These are phyloP conservation scores for Incurvaria masculella DNA, from an alignment of 2,888 invertebrate species.

Conservation along the genomic window DNA sequence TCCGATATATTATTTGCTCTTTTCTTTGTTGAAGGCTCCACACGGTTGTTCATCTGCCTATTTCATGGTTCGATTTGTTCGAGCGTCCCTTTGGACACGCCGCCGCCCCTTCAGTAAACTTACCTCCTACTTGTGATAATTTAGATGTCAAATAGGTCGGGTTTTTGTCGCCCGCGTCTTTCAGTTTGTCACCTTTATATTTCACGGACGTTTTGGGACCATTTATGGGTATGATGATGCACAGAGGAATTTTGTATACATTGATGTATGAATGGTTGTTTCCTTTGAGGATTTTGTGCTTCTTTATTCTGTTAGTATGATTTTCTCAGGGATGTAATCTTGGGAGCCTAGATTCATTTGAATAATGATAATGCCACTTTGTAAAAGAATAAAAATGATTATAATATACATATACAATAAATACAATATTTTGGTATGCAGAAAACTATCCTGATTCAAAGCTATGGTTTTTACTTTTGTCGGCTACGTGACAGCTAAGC, in stretches of 20 bases:
- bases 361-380: neutral
- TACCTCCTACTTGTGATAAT: slow-evolving; percentile 45
- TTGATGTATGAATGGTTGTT: slow-evolving; percentile 29
- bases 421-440: no score
- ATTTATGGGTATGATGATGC: slow-evolving; percentile 41
- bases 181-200: slow-evolving; percentile 33
- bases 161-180: slow-evolving; percentile 28
- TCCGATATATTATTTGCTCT: slow-evolving; percentile 53
- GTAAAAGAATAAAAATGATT: neutral
- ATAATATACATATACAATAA: no score
- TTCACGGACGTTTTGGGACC: slow-evolving; percentile 52
- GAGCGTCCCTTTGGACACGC: slow-evolving; percentile 21
- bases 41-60: slow-evolving; percentile 41
- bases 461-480: no score
- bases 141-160: slow-evolving; percentile 52
- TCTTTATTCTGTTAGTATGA: no score
- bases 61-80: slow-evolving; percentile 37
- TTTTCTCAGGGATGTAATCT: no score
- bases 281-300: no score
- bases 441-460: no score
- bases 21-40: slow-evolving; percentile 38
- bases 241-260: slow-evolving; percentile 40
- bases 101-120: slow-evolving; percentile 36
- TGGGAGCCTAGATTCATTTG: no score
- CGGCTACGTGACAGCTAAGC: no score